Base-by-base conservation (phyloP, 2,888 invertebrate genomes). In the Hyalella azteca region DNA sequence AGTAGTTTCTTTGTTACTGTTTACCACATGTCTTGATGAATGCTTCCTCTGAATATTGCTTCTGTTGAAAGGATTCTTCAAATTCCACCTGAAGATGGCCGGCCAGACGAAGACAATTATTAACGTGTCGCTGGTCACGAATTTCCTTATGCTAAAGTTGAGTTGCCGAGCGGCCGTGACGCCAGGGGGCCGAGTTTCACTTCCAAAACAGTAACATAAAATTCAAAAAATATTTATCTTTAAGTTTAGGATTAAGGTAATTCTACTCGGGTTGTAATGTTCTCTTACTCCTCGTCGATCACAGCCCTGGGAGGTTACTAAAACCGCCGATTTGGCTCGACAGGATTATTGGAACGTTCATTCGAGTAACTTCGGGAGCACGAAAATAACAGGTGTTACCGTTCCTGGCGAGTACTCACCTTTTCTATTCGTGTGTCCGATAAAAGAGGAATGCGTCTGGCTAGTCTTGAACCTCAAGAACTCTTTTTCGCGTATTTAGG, bases 181-280 rank as follows among this genome's bases (percentile, higher is more conserved):
- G 26, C 54, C 29, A 26, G 26, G 9, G 54, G 54, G 29, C 54
- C 29, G 54, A 54, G 54, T 54, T 54, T 54, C 54, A 26, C 54
- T 66, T 66, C 36, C 66, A 66, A 66, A 66, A 66, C 66, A 66
- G 66, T 66, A 32, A 66, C 66, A 66, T 29, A 66, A 60, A 66
- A 66, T 5, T 66, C n/a, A 13, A 66, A 66, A 66, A 66, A 66
- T 36, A 66, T 66, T 4, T 66, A 36, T 29, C 36, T 11, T 66
- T 36, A 66, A 36, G 66, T 29, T 19, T 66, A 54, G 29, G 26
- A 9, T 22, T 54, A 54, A 54, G 54, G 9, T 22, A 54, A 54
- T 54, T 5, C 1, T 7, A 29, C 22, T 54, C 29, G 54, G 22
- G 26, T 54, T 22, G 26, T 54, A 26, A 29, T 22, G 9, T 54